Conservation (phyloP, 2,113 vertebrate genomes). For the Prionailurus viverrinus region DNA sequence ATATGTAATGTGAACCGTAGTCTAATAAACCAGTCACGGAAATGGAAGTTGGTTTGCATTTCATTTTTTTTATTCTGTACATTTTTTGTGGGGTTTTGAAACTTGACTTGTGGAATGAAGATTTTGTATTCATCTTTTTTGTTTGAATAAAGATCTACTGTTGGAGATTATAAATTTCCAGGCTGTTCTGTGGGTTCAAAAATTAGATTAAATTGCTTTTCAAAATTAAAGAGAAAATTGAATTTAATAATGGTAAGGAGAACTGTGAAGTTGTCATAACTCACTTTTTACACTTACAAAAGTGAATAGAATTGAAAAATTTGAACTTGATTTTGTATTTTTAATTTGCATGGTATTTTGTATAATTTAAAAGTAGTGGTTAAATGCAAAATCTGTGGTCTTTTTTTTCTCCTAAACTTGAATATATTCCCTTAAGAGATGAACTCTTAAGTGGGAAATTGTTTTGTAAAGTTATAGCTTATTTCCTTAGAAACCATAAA, state of each 20-base stretch:
- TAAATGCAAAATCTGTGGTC: constrained; percentile 32
- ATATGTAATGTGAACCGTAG: background rate
- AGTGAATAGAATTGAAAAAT: constrained; percentile 25
- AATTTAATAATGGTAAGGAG: constrained; percentile 18
- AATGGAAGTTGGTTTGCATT: background rate
- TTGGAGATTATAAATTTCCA: background rate
- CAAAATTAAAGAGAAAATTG: constrained; percentile 45
- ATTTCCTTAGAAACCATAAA: constrained; percentile 43
- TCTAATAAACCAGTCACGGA: background rate
- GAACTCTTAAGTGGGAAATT: constrained; percentile 9
- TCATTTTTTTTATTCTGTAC: constrained; percentile 37
- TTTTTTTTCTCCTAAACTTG: background rate
- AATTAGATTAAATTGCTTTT: constrained; percentile 52
- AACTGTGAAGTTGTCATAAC: background rate
- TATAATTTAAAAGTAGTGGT: constrained; percentile 57
- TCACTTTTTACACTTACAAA: constrained; percentile 33
- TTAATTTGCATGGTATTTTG: constrained; percentile 52
- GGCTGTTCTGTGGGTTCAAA: constrained; percentile 15
- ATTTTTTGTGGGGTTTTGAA: constrained; percentile 55
- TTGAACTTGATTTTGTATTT: constrained; percentile 16
- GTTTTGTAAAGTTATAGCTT: constrained; percentile 32
- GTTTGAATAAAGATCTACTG: constrained; percentile 34
- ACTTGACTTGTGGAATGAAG: background rate
- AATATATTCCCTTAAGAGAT: constrained; percentile 49
- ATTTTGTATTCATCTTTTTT: constrained; percentile 48